phyloP scores from a whole-genome alignment of 2,113 vertebrate species.

The Physeter macrocephalus region DNA sequence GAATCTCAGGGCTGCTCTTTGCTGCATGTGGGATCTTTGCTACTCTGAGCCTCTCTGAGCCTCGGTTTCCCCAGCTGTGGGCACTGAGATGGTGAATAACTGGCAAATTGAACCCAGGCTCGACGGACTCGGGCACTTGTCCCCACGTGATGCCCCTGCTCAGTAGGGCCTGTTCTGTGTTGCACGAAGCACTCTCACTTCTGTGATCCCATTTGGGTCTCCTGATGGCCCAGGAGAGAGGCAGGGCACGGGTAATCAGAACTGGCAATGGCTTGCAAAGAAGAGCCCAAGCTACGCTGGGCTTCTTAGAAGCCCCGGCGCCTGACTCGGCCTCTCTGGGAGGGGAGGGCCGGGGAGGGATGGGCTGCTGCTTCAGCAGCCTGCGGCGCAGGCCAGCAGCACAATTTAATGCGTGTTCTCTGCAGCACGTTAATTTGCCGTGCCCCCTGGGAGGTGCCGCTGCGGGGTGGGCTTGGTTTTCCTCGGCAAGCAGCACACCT shows the following conservation, averaged over 20 bases:
- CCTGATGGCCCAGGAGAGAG: background rate
- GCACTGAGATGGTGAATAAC: background rate
- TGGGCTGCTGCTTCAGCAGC: background rate
- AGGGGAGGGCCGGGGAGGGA: background rate
- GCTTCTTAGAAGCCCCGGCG: background rate
- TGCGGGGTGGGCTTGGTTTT: background rate
- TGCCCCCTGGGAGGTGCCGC: slow-evolving; percentile 35
- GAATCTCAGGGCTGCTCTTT: background rate
- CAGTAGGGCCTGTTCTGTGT: background rate
- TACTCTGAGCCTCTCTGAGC: background rate
- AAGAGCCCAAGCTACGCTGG: background rate
- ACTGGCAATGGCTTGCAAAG: background rate
- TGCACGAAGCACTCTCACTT: background rate
- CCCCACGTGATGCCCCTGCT: background rate
- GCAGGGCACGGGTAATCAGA: background rate
- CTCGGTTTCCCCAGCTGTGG: background rate
- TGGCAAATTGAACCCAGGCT: background rate
- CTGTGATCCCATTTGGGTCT: background rate
- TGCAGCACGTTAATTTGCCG: slow-evolving; percentile 45
- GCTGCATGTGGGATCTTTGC: background rate
- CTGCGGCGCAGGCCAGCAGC: background rate
- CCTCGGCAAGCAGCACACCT: background rate
- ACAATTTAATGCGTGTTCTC: slow-evolving; percentile 9
- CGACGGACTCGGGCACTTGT: background rate
- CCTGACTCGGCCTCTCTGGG: background rate